Base-by-base conservation (phyloP, 2,113 vertebrate genomes). In the Cyprinodon variegatus region DNA sequence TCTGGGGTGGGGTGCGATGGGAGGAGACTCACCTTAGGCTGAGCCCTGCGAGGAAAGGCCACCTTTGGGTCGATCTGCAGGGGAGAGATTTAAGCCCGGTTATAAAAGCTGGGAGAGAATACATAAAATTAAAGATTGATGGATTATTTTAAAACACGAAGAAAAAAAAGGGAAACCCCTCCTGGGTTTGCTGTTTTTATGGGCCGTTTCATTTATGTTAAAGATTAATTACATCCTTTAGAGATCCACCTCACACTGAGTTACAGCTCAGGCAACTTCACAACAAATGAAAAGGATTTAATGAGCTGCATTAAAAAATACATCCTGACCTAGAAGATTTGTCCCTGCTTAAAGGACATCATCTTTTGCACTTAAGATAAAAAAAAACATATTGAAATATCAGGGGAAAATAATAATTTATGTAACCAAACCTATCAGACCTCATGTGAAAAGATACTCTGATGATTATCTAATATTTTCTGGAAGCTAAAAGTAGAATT, bases 1-100 rank as follows among this genome's bases (percentile, higher is more conserved):
- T 66, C 53, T 46, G 22, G 4, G 22, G 37, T 22, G 69, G 60
- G 71, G 29, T 29, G 29, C 29, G 29, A 29, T 29, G 29, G 29
- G 29, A 29, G 29, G 20, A 62, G 61, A 90, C 96, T 91, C 91
- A 98, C 97, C 96, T 98, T 98, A 67, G 97, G 97, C 89, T 98
- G 97, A 85, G 97, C 97, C 94, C 97, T 90, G 66, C 97, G 96
- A 38, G 97, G 97, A 79, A 98, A 98, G 0, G 97, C 97, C 90
- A 98, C 97, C 94, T 98, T 98, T 59, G 97, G 97, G 86, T 98
- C 97, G 74, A 98, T 98, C 97, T 98, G 96, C 81, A 90, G 40
- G 36, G 40, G 48, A 80, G 74, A 86, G 79, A 86, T 14, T 57
- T 48, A 2, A 76, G 43, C 53, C 43, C 43, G 67, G 81, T 67